Base-by-base conservation (phyloP, 2,888 invertebrate genomes). In the Nomada goodeniana region DNA sequence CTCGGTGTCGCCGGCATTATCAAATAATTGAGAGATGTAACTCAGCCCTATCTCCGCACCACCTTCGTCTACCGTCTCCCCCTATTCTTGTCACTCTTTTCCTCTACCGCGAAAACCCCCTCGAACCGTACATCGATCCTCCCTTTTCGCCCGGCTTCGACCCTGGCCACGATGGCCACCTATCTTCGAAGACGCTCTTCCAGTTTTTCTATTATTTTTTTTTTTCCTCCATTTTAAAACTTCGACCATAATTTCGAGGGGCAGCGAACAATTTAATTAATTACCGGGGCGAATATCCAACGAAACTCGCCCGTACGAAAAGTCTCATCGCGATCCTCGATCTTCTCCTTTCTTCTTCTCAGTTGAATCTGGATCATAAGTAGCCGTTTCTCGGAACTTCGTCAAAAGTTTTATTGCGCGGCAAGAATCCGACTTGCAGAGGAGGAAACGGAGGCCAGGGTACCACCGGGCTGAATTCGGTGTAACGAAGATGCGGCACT, bases 1-100 rank as follows among this genome's bases (percentile, higher is more conserved):
- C 91, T 90, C 91, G 89, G 91, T 92, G 92, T 90, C 93, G 92
- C 91, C 90, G 91, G 92, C 93, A 93, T 93, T 93, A 93, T 93
- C 93, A 93, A 93, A 93, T 93, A 93, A 93, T 93, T 93, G 93
- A 93, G 93, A 92, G 92, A 91, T 93, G 93, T 93, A 93, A 93
- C 91, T 93, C 92, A 93, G 86, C 92, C 91, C 91, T 92, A 91
- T 91, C 92, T 92, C 76, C 88, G 88, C 89, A 90, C 89, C 89
- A 90, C 91, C 91, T 91, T 87, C 78, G 85, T 23, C 75, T 23
- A 71, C 79, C 83, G 64, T 70, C 73, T 72, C 36, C 47, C 64
- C 70, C 71, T 69, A 76, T 78, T 82, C 85, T 78, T 77, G 80
- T 80, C 75, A 76, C 85, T 83, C 82, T 76, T 71, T 86, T 60